A percentile compares a stretch with the other conserved stretches of the same genome.
Evolutionary conservation across 2,797 vertebrate species (phyloP).

Genomic region (Lophotriccus pileatus): DNA sequence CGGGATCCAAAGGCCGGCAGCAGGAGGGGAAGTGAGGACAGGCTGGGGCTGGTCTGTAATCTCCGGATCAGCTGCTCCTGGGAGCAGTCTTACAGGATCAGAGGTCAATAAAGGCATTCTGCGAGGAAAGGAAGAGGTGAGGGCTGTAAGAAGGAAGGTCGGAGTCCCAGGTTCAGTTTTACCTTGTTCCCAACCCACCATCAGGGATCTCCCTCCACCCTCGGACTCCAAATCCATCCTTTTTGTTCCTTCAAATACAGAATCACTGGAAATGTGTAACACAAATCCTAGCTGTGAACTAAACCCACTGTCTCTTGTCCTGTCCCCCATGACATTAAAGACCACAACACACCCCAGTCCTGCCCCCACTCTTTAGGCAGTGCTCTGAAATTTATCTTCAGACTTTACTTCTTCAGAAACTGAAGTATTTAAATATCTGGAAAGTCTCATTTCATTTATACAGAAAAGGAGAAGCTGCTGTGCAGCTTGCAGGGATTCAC

Average conservation of each 20-base stretch:
- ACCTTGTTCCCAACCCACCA: neutral
- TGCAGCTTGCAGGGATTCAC: neutral
- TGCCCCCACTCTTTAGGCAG: neutral
- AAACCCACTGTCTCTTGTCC: neutral
- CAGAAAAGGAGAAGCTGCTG: neutral
- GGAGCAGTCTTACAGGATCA: too few species aligned
- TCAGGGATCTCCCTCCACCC: neutral
- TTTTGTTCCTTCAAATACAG: neutral
- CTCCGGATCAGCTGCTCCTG: neutral
- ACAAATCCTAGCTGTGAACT: neutral
- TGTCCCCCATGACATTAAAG: neutral
- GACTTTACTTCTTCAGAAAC: neutral
- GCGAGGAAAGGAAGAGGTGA: neutral
- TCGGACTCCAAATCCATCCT: neutral
- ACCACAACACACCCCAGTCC: neutral
- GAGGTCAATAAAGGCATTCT: neutral
- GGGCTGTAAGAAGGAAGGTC: neutral
- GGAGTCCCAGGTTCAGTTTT: neutral
- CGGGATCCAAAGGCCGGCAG: neutral
- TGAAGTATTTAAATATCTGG: neutral
- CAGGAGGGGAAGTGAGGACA: neutral
- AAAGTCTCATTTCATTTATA: accelerated
- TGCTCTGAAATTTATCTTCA: neutral
- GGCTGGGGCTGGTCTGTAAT: neutral
- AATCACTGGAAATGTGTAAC: neutral